These are phyloP conservation scores for Antennarius striatus DNA, from an alignment of 2,113 vertebrate genomes.

Conservation along the genomic window DNA sequence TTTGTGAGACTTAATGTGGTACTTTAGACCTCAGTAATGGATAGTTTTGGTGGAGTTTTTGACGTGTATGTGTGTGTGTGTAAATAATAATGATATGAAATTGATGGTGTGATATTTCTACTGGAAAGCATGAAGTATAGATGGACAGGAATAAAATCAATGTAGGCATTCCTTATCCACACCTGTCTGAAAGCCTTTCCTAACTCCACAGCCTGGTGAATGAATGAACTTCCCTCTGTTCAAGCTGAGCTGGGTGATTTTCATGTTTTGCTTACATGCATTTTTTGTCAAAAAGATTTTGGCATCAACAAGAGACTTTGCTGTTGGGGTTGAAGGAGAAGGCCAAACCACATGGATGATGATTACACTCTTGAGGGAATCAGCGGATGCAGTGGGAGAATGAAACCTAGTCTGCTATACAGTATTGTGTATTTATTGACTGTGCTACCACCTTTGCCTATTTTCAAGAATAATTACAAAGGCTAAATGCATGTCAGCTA, in stretches of 20 bases:
- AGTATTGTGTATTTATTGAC: slow-evolving; percentile 30
- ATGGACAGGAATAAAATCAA: slow-evolving; percentile 56
- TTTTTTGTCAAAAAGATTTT: slow-evolving; percentile 56
- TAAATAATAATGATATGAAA: slow-evolving; percentile 58
- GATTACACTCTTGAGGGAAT: slow-evolving; percentile 61
- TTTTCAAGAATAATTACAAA: slow-evolving; percentile 13
- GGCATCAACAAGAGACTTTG: slow-evolving; percentile 40
- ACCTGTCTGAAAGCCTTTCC: slow-evolving; percentile 43
- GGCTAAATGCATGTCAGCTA: background rate
- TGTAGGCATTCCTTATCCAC: slow-evolving; percentile 54
- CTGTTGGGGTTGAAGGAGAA: slow-evolving; percentile 49
- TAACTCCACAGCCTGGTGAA: slow-evolving; percentile 40
- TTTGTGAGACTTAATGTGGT: slow-evolving; percentile 54
- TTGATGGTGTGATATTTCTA: slow-evolving; percentile 35
- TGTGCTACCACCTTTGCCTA: slow-evolving; percentile 14
- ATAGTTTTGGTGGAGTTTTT: slow-evolving; percentile 62
- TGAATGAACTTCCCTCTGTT: slow-evolving; percentile 39
- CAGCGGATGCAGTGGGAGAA: slow-evolving; percentile 45
- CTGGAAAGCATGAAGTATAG: slow-evolving; percentile 48
- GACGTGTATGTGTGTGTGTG: slow-evolving; percentile 30
- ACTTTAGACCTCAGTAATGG: slow-evolving; percentile 70
- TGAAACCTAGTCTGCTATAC: slow-evolving; percentile 35
- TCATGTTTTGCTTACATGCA: slow-evolving; percentile 47
- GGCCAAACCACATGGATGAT: slow-evolving; percentile 59
- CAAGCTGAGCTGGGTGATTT: slow-evolving; percentile 9